Evolutionary conservation across 2,888 invertebrate species (phyloP).

Genomic region (Cynaeus angustus): DNA sequence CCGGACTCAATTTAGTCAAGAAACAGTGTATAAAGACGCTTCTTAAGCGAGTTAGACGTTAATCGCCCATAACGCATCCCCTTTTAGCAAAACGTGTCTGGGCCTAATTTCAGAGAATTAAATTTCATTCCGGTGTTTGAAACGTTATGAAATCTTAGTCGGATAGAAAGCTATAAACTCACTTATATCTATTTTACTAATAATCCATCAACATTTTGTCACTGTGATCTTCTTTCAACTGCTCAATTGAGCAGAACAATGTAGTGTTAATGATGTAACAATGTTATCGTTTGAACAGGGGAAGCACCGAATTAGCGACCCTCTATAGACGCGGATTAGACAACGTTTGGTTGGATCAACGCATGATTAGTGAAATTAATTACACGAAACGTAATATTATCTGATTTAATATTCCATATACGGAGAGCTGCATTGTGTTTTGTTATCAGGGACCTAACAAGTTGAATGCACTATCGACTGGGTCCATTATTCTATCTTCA

Average conservation of each 20-base stretch:
- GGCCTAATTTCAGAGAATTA: slow-evolving; percentile 38
- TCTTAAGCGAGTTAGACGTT: slow-evolving; percentile 13
- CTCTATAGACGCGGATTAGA: slow-evolving; percentile 49
- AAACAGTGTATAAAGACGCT: slow-evolving; percentile 10
- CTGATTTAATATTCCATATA: slow-evolving; percentile 26
- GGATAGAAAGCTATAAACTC: slow-evolving; percentile 20
- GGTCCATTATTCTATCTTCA: slow-evolving; percentile 6
- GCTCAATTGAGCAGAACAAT: slow-evolving; percentile 30
- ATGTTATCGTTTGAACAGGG: slow-evolving; percentile 40
- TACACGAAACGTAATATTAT: slow-evolving; percentile 55
- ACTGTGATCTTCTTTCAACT: background rate
- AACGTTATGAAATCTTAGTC: slow-evolving; percentile 29
- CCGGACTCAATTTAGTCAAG: slow-evolving; percentile 13
- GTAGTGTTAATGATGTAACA: slow-evolving; percentile 37
- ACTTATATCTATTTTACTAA: background rate
- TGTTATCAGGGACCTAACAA: slow-evolving; percentile 31
- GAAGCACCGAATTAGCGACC: slow-evolving; percentile 27
- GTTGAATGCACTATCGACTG: slow-evolving; percentile 32
- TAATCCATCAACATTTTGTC: background rate
- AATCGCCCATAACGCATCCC: slow-evolving; percentile 28
- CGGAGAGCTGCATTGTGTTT: slow-evolving; percentile 29
- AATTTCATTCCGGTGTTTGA: slow-evolving; percentile 15
- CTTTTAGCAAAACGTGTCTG: slow-evolving; percentile 33
- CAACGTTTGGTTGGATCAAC: slow-evolving; percentile 52
- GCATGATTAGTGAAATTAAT: slow-evolving; percentile 57